These are phyloP conservation scores for Cremastobaeus sp. DNA, from an alignment of 2,888 invertebrate genomes.

Conservation along the genomic window DNA sequence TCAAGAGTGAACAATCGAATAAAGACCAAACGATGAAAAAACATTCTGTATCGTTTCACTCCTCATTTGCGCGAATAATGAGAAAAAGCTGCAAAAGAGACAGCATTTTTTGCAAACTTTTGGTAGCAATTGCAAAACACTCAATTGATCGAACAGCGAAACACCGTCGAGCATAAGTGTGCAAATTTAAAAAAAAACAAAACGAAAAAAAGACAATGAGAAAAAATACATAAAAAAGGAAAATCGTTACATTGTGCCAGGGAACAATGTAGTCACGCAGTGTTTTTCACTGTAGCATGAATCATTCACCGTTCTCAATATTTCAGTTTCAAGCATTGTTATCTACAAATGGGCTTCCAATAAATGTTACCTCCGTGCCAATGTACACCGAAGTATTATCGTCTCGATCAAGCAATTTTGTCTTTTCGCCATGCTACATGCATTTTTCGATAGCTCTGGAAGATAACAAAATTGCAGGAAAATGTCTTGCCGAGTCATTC, in stretches of 20 bases:
- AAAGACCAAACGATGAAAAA: constrained; percentile 35
- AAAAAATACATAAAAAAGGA: constrained; percentile 19
- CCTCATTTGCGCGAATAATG: too few relatives aligned
- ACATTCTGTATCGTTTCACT: too few relatives aligned
- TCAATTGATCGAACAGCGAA: constrained; percentile 27
- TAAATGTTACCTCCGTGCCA: constrained; percentile 60
- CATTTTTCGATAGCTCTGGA: too few relatives aligned
- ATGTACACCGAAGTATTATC: constrained; percentile 56
- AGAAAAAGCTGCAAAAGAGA: background rate
- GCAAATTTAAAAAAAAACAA: constrained; percentile 23
- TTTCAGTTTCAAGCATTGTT: constrained; percentile 61
- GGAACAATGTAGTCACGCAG: constrained; percentile 59
- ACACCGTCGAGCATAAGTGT: constrained; percentile 41
- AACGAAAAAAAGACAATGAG: constrained; percentile 10
- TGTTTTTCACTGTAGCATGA: constrained; percentile 60
- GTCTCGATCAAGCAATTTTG: constrained; percentile 59
- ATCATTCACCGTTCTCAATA: constrained; percentile 60
- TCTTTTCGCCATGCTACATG: constrained; percentile 50
- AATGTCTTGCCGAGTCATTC: too few relatives aligned
- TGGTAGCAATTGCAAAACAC: constrained; percentile 2
- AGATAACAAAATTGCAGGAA: constrained; percentile 8
- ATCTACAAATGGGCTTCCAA: constrained; percentile 61
- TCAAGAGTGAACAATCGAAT: constrained; percentile 48
- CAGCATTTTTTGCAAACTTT: background rate
- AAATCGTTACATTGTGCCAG: constrained; percentile 49